These are phyloP conservation scores for Emydoidea blandingii DNA, from an alignment of 2,797 vertebrate genomes.

Conservation along the genomic window DNA sequence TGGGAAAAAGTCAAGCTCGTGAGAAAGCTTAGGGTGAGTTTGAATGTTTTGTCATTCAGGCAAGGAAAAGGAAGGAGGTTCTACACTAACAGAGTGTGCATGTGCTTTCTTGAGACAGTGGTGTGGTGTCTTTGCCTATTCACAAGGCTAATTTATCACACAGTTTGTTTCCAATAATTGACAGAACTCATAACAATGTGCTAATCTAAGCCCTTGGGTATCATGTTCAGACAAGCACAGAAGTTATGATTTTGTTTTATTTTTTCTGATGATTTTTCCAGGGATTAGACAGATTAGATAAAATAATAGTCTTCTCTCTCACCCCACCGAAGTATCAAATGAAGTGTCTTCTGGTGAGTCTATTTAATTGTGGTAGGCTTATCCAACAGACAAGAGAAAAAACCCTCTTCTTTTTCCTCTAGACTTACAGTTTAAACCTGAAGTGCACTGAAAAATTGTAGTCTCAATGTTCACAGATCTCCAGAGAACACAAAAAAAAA, in stretches of 20 bases:
- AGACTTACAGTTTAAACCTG: no score
- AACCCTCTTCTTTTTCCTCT: neutral
- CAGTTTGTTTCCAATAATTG: neutral
- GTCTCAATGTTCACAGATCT: neutral
- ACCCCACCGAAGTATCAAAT: neutral
- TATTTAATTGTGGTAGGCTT: neutral
- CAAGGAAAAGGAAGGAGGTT: no score
- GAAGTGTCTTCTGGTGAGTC: neutral
- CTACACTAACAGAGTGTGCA: no score
- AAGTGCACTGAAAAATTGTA: no score
- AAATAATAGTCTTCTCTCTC: neutral
- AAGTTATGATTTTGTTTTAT: no score
- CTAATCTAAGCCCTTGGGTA: neutral
- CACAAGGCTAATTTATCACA: neutral
- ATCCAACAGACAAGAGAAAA: neutral
- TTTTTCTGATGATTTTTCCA: neutral
- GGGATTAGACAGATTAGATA: neutral
- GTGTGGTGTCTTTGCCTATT: neutral
- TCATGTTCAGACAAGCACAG: no score
- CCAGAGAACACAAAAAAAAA: neutral
- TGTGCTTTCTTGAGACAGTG: no score
- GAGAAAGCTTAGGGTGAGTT: no score
- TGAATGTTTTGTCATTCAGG: no score
- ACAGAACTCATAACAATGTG: neutral
- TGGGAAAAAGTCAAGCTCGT: no score